Evolutionary conservation across 2,113 vertebrate genomes (phyloP), one percentile per base, ranked within the genome.

Genomic region (Zingel zingel): DNA sequence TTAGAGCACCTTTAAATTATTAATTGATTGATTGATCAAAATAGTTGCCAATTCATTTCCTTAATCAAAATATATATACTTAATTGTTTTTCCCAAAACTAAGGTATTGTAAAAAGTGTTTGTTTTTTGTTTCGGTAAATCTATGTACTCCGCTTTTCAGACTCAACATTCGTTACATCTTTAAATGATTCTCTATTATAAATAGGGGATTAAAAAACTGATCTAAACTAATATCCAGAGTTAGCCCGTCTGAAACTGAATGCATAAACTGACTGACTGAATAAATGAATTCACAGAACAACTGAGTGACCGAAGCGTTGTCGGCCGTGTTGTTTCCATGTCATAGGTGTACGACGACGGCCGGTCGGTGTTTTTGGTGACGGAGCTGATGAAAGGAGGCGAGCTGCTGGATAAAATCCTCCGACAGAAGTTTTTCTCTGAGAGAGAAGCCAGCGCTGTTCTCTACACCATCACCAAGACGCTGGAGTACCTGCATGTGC

Each of bases 321-420:
- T 57, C 39, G 9, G 39, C 27, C 13, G 33, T 1, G 56, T 33
- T 62, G 1, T 74, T 25, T 51, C 0, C 12, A 0, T 54, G 75
- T 89, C 88, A 2, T 75, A 99, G 98, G 98, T 99, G 9, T 99
- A 98, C 3, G 98, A 99, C 1, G 97, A 99, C 4, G 97, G 98
- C 3, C 96, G 97, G 45, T 97, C 93, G 0, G 96, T 98, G 79
- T 99, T 97, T 88, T 94, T 99, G 94, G 97, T 99, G 83, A 98
- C 96, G 92, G 98, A 99, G 94, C 95, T 99, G 90, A 98, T 99
- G 98, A 95, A 97, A 0, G 98, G 98, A 1, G 98, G 98, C 0
- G 98, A 99, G 91, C 96, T 99, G 51, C 95, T 99, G 86, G 98
- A 99, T 87, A 96, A 98, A 51, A 99, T 99, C 92, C 96, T 99